Conservation (phyloP, 2,888 invertebrate species). For the Carcina quercana region DNA sequence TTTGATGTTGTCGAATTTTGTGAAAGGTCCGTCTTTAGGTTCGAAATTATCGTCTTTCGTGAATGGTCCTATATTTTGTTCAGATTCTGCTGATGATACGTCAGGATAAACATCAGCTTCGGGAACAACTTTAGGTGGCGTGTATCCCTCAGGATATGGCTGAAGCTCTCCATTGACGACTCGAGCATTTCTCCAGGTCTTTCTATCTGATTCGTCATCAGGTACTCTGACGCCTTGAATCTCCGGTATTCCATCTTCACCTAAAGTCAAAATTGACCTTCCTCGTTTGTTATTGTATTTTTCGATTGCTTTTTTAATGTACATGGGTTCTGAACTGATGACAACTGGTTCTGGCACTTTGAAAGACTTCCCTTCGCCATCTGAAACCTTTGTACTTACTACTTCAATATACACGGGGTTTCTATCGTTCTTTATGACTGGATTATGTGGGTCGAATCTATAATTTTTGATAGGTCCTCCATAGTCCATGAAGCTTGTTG, state of each 20-base stretch:
- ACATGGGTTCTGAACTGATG: constrained; percentile 78
- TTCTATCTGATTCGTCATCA: constrained; percentile 87
- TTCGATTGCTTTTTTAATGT: constrained; percentile 68
- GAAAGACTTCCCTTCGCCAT: constrained; percentile 57
- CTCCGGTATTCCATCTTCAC: constrained; percentile 83
- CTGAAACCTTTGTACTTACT: constrained; percentile 64
- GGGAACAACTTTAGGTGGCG: constrained; percentile 76
- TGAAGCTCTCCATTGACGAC: constrained; percentile 89
- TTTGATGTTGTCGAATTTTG: constrained; percentile 73
- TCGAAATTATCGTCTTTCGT: constrained; percentile 77
- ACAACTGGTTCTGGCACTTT: constrained; percentile 81
- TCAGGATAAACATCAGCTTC: constrained; percentile 73
- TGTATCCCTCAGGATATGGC: constrained; percentile 82
- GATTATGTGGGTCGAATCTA: constrained; percentile 65
- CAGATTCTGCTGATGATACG: constrained; percentile 37
- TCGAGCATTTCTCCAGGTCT: constrained; percentile 91
- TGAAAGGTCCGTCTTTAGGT: constrained; percentile 73
- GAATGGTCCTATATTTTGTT: constrained; percentile 72
- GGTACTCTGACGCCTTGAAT: constrained; percentile 89
- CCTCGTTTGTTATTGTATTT: constrained; percentile 72
- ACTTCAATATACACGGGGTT: constrained; percentile 72
- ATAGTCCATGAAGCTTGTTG: constrained; percentile 57
- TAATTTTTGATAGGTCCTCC: constrained; percentile 59
- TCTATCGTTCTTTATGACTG: constrained; percentile 68
- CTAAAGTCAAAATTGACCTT: constrained; percentile 78